Evolutionary conservation across 1,140 invertebrate species (phyloP), one percentile per base, ranked within the genome.

Genomic region (Zaprionus ghesquierei): DNA sequence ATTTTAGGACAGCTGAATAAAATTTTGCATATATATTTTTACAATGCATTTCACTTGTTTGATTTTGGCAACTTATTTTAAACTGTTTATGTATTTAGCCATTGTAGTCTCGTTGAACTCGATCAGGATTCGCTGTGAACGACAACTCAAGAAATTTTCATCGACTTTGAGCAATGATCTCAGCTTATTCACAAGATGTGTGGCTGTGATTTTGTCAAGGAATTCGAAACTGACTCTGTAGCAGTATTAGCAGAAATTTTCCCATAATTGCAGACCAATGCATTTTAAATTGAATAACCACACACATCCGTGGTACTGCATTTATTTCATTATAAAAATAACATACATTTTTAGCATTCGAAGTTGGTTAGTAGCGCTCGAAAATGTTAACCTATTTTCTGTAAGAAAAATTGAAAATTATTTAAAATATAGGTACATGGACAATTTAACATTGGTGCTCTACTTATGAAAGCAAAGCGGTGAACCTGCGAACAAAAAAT

Each of bases 11-110:
- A 50, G 65, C 70, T 50, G 64, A 73, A 73, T 73, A 73, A 73
- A 72, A 46, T 55, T 41, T 73, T 69, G 70, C 64, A 73, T 61
- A 73, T 55, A 68, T 73, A 73, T 73, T 73, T 73, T 73, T 73
- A 69, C 38, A 61, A 51, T 73, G 70, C 70, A 73, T 18, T 15
- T 23, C 3, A 49, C 31, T 55, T 68, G 49, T 60, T 73, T 50
- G 1, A 12, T 50, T 56, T 51, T 44, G 18, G 13, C 3, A 12
- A 44, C 1, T 8, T 18, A 20, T 8, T 18, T 44, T 18, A 9
- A n/a, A n/a, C n/a, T n/a, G n/a, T n/a, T n/a, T 6, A 44, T 44
- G 18, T 6, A 44, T 44, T 44, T 33, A 33, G 10, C 8, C 6
- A 33, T 33, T 10, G 3, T 9, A 33, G 31, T 33, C 8, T 25